phyloP scores from a whole-genome alignment of 2,888 invertebrate genomes.

The Nephrotoma guestfalica region DNA sequence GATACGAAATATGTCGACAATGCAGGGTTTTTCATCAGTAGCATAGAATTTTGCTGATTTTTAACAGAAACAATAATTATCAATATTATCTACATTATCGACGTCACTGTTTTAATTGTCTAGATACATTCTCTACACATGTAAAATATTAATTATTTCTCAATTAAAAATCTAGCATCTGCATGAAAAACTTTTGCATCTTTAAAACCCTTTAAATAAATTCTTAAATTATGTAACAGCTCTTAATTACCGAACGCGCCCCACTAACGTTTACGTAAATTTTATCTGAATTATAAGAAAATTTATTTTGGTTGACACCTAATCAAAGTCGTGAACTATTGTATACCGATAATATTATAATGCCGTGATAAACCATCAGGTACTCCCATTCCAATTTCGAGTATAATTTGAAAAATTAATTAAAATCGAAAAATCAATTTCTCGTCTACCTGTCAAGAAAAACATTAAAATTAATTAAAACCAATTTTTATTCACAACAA shows the following conservation, averaged over 20 bases:
- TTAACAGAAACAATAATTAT: too few relatives aligned
- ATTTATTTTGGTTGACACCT: not conserved
- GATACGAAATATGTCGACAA: too few relatives aligned
- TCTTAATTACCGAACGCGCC: not conserved
- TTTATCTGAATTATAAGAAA: not conserved
- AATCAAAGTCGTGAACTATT: not conserved
- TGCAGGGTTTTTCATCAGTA: too few relatives aligned
- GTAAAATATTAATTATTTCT: too few relatives aligned
- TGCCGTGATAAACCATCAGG: not conserved
- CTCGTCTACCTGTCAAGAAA: not conserved
- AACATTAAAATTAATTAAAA: not conserved
- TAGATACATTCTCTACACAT: too few relatives aligned
- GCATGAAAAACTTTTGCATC: too few relatives aligned
- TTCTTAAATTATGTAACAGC: not conserved
- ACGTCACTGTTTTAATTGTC: too few relatives aligned
- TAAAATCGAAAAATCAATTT: not conserved
- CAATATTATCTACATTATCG: too few relatives aligned
- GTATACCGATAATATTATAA: not conserved
- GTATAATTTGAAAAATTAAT: not conserved
- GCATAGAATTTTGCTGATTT: too few relatives aligned
- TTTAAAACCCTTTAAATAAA: too few relatives aligned
- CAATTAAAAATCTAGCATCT: too few relatives aligned
- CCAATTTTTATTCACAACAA: not conserved
- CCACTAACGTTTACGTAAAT: not conserved
- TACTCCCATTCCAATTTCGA: not conserved